Evolutionary conservation across 2,113 vertebrate genomes (phyloP).

Genomic region (Cyanoramphus novaezelandiae): DNA sequence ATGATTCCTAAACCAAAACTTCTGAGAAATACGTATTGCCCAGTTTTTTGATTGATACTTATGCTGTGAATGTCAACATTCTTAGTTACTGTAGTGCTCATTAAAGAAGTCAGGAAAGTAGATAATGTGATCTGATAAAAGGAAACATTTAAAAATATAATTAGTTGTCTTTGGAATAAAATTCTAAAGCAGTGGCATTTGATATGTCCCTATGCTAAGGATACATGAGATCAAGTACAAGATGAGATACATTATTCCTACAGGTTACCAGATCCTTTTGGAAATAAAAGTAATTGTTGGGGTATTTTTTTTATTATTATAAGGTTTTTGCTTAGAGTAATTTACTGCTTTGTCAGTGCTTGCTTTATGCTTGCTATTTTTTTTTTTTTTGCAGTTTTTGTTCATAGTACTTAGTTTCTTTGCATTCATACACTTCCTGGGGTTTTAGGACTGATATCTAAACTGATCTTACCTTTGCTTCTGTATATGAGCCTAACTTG

Average conservation of each 20-base stretch:
- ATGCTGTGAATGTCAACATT: neutral
- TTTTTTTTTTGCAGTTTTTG: neutral
- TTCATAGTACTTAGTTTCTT: neutral
- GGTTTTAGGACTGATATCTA: neutral
- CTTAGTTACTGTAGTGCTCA: neutral
- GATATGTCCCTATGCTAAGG: neutral
- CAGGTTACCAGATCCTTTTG: neutral
- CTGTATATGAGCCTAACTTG: neutral
- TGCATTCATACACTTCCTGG: neutral
- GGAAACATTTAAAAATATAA: neutral
- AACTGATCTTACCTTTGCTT: neutral
- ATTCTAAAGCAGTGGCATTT: neutral
- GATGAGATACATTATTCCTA: neutral
- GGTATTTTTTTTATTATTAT: neutral
- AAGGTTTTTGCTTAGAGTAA: neutral
- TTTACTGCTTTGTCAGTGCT: neutral
- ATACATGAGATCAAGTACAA: rapidly evolving
- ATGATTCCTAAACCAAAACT: neutral
- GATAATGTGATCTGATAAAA: neutral
- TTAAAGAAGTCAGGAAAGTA: neutral
- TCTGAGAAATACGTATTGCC: neutral
- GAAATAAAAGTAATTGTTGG: neutral
- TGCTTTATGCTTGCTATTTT: neutral
- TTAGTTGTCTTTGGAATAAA: neutral
- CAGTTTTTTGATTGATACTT: neutral